Conservation (phyloP, 2,888 invertebrate genomes). For the Eutolmus rufibarbis region DNA sequence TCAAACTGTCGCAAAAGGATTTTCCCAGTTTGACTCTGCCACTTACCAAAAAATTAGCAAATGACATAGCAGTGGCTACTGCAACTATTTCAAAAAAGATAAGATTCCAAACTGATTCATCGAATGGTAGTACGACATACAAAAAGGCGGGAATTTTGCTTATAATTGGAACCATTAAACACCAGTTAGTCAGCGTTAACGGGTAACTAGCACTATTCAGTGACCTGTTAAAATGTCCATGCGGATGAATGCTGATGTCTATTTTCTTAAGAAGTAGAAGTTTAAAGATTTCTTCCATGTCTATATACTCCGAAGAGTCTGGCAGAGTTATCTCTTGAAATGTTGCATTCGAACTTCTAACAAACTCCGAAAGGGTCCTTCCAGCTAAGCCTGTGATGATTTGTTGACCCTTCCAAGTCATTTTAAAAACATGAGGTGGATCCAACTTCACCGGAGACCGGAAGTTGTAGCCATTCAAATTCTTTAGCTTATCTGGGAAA, state of each 20-base stretch:
- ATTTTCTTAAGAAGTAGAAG: neutral
- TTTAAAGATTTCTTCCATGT: neutral
- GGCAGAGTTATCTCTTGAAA: neutral
- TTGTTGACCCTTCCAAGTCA: neutral
- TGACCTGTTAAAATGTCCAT: neutral
- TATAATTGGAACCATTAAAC: slow-evolving; percentile 1
- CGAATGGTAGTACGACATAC: neutral
- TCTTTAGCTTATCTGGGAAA: slow-evolving; percentile 5
- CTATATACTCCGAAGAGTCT: neutral
- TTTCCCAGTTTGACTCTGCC: neutral
- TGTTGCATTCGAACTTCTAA: slow-evolving; percentile 6
- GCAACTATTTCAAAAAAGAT: neutral
- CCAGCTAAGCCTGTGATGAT: neutral
- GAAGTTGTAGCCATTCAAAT: slow-evolving; percentile 19
- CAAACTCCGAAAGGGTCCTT: neutral
- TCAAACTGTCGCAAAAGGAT: neutral
- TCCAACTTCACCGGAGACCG: neutral
- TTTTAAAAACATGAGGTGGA: slow-evolving; percentile 20
- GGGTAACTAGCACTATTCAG: neutral
- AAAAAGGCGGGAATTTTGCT: neutral
- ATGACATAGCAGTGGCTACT: neutral
- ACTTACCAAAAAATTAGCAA: neutral
- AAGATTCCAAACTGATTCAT: neutral
- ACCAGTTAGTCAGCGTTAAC: neutral
- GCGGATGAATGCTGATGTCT: neutral